phyloP scores from a whole-genome alignment of 2,888 invertebrate species.

The Apodemia duryi region DNA sequence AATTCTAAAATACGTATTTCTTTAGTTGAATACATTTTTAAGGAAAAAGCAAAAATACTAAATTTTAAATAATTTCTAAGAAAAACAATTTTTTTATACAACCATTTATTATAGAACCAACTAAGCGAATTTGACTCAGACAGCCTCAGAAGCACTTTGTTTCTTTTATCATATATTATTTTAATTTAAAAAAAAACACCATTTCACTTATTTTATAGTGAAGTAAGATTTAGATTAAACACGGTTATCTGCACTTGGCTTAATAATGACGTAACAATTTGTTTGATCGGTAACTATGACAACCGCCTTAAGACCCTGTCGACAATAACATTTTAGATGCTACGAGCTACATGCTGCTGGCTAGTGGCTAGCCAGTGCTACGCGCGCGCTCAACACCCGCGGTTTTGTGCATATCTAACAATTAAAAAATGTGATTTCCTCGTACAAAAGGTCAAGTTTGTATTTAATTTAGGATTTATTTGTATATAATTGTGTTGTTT shows the following conservation, averaged over 20 bases:
- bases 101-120: too few relatives aligned
- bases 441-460: not conserved
- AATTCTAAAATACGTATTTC: too few relatives aligned
- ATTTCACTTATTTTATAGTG: too few relatives aligned
- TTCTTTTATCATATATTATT: too few relatives aligned
- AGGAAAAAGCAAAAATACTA: too few relatives aligned
- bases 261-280: not conserved
- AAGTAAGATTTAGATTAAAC: not conserved
- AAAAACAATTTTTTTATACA: too few relatives aligned
- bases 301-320: not conserved
- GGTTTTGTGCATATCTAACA: not conserved
- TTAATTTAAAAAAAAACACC: too few relatives aligned
- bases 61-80: too few relatives aligned
- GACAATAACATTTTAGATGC: not conserved
- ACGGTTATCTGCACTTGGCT: not conserved
- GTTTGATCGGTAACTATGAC: slow-evolving; percentile 8
- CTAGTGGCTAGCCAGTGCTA: not conserved
- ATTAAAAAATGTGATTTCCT: slow-evolving; percentile 8
- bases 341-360: not conserved
- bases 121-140: too few relatives aligned
- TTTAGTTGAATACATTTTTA: too few relatives aligned
- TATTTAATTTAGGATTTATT: not conserved
- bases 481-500: not conserved
- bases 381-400: not conserved
- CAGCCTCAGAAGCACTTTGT: too few relatives aligned